Evolutionary conservation across 2,797 vertebrate species (phyloP).

Genomic region (Thalassophryne amazonica): DNA sequence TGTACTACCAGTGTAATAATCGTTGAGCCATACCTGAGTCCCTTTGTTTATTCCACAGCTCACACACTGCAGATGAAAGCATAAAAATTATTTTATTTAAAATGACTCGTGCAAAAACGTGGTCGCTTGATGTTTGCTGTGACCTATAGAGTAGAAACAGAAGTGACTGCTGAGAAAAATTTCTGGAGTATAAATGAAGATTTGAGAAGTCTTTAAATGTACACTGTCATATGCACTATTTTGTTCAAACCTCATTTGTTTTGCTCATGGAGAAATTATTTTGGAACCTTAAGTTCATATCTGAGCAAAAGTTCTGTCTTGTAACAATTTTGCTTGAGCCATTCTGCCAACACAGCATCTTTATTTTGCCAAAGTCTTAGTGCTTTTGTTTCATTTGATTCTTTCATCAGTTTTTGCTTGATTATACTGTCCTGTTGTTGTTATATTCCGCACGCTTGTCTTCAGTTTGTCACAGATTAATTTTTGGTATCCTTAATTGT

Average conservation of each 20-base stretch:
- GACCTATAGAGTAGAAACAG: neutral
- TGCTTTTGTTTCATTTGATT: slow-evolving; percentile 27
- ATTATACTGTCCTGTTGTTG: slow-evolving; percentile 4
- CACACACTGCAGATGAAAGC: too few species aligned
- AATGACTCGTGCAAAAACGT: too few species aligned
- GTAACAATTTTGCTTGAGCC: slow-evolving; percentile 1
- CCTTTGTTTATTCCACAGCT: too few species aligned
- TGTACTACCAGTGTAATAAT: too few species aligned
- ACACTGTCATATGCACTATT: neutral
- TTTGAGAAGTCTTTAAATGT: neutral
- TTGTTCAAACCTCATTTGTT: neutral
- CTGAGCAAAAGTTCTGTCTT: slow-evolving; percentile 43
- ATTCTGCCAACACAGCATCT: slow-evolving; percentile 1
- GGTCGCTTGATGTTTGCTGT: too few species aligned
- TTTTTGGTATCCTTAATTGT: slow-evolving; percentile 1
- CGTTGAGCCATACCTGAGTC: too few species aligned
- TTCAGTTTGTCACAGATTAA: slow-evolving; percentile 4
- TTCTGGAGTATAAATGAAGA: neutral
- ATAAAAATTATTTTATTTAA: too few species aligned
- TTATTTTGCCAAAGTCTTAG: neutral
- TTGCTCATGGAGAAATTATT: neutral
- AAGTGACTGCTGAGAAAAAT: neutral
- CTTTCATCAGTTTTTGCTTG: slow-evolving; percentile 31
- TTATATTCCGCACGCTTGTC: slow-evolving; percentile 1
- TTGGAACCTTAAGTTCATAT: slow-evolving; percentile 1